phyloP scores from a whole-genome alignment of 2,113 vertebrate species.

The Sorex araneus region DNA sequence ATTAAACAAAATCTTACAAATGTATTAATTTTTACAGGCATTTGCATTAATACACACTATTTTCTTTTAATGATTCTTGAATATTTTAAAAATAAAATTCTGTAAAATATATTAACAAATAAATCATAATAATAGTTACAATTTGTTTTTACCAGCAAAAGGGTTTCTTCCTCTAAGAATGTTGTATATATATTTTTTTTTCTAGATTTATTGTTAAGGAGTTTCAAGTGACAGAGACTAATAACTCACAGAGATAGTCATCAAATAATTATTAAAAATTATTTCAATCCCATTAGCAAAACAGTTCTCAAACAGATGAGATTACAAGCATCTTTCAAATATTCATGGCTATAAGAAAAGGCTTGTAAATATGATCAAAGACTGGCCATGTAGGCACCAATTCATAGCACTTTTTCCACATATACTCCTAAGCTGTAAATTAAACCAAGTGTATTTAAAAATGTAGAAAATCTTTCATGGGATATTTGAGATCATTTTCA shows the following conservation, averaged over 20 bases:
- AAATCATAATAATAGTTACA: conserved; percentile 42
- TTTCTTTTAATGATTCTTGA: background rate
- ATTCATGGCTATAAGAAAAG: conserved; percentile 25
- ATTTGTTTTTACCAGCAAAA: conserved; percentile 61
- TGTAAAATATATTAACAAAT: conserved; percentile 14
- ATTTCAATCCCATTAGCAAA: background rate
- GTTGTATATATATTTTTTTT: conserved; percentile 25
- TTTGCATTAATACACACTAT: background rate
- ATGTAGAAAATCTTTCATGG: conserved; percentile 59
- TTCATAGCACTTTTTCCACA: conserved; percentile 37
- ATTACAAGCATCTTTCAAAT: conserved; percentile 6
- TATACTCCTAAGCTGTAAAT: conserved; percentile 59
- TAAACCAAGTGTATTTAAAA: conserved; percentile 62
- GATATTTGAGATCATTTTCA: conserved; percentile 60
- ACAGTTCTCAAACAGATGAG: conserved; percentile 12
- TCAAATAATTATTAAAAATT: conserved; percentile 62
- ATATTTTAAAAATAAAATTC: background rate
- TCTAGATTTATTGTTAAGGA: conserved; percentile 48
- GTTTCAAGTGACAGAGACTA: conserved; percentile 50
- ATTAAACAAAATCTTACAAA: conserved; percentile 24
- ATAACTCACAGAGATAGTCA: conserved; percentile 42
- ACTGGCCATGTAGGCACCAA: conserved; percentile 9
- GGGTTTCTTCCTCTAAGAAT: conserved; percentile 14
- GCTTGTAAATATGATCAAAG: background rate
- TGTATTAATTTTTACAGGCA: background rate